phyloP scores from a whole-genome alignment of 2,797 vertebrate species.

The Antrozous pallidus region DNA sequence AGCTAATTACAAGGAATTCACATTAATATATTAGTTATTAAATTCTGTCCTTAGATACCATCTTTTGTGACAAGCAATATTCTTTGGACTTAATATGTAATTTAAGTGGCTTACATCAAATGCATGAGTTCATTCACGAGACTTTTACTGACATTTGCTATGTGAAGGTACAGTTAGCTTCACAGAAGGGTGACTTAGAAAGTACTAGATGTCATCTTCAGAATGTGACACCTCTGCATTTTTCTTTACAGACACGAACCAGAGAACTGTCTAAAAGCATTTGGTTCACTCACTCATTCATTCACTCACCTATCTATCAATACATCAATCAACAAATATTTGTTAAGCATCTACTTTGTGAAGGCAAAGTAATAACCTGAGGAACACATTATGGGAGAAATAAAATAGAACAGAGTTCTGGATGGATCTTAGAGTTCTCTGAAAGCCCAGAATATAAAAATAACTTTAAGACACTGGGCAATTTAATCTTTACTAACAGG shows the following conservation, averaged over 20 bases:
- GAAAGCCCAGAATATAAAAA: background rate
- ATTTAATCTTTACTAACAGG: background rate
- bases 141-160: background rate
- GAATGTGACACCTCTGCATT: background rate
- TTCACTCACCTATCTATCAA: background rate
- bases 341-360: background rate
- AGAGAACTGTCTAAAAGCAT: background rate
- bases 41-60: background rate
- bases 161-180: background rate
- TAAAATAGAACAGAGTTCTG: background rate
- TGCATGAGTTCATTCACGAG: constrained; percentile 3
- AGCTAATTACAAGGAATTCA: background rate
- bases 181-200: background rate
- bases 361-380: background rate
- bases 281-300: background rate
- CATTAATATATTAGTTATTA: background rate
- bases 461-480: background rate
- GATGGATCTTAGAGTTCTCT: background rate
- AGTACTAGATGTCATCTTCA: background rate
- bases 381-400: background rate
- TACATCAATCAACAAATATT: constrained; percentile 5
- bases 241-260: background rate
- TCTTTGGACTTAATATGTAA: background rate
- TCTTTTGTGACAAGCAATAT: background rate
- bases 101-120: constrained; percentile 1